Conservation (phyloP, 2,797 vertebrate species). For the Gobionotothen gibberifrons region DNA sequence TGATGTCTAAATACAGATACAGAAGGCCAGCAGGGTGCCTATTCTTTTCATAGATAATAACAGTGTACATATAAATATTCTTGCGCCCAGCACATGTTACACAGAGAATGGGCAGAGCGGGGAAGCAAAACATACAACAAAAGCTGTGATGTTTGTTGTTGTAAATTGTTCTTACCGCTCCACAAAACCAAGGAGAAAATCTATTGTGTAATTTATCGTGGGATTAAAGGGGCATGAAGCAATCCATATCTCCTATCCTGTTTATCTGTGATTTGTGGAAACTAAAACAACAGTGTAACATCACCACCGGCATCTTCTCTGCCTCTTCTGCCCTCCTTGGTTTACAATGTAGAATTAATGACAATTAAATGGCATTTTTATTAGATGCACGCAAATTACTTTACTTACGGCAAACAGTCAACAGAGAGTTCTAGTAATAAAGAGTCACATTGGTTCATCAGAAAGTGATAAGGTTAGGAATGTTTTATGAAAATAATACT, state of each 20-base stretch:
- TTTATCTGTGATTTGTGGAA: neutral
- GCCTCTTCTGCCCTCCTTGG: neutral
- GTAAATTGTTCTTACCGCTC: constrained; percentile 15
- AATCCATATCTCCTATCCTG: neutral
- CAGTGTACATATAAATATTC: constrained; percentile 31
- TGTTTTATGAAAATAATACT: neutral
- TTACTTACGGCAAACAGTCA: neutral
- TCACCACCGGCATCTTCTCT: neutral
- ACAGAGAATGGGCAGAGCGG: neutral
- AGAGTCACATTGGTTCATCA: neutral
- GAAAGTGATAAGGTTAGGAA: neutral
- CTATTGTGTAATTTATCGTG: constrained; percentile 2
- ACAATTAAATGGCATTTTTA: neutral
- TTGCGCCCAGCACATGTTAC: constrained; percentile 4
- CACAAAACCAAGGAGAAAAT: neutral
- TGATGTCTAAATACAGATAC: constrained; percentile 55
- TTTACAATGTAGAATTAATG: neutral
- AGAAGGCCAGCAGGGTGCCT: constrained; percentile 34
- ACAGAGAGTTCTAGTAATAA: neutral
- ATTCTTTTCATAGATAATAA: constrained; percentile 53
- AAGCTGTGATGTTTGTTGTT: constrained; percentile 23
- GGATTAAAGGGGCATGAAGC: constrained; percentile 1
- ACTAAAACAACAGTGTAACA: neutral
- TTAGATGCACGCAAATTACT: neutral
- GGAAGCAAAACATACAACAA: constrained; percentile 13